A percentile compares a stretch with the other conserved stretches of the same genome.
These are phyloP conservation scores for Delphinus delphis DNA, from an alignment of 2,113 vertebrate genomes.

Conservation along the genomic window DNA sequence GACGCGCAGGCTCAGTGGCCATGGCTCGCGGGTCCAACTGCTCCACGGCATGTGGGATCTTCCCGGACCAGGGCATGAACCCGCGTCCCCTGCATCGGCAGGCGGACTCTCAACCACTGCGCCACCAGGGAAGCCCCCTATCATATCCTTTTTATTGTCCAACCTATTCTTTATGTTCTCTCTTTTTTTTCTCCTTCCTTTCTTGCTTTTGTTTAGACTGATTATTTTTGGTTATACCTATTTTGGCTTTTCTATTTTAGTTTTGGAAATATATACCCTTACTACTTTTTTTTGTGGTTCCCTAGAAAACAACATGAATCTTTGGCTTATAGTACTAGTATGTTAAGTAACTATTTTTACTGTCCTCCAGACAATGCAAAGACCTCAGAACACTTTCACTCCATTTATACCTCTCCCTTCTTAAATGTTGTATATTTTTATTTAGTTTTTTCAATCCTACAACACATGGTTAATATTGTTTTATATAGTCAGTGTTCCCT, in stretches of 20 bases:
- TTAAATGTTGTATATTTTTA: background rate
- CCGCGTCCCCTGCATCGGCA: no score
- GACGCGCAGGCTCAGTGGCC: no score
- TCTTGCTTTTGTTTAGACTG: background rate
- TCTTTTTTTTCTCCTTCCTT: background rate
- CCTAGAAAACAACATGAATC: background rate
- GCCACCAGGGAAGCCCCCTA: background rate
- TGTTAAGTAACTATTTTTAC: background rate
- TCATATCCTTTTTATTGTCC: background rate
- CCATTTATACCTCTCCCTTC: background rate
- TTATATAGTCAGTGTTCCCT: background rate
- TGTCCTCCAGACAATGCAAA: background rate
- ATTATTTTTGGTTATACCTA: background rate
- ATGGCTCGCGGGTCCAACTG: no score
- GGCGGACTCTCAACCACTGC: no score
- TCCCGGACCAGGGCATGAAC: no score
- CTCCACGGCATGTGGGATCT: no score
- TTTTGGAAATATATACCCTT: background rate
- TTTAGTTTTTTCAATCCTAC: background rate
- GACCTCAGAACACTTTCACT: background rate
- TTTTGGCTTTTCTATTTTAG: background rate
- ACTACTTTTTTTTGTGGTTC: background rate
- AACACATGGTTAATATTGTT: background rate
- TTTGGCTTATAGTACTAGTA: background rate
- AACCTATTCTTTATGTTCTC: background rate